phyloP scores from a whole-genome alignment of 2,113 vertebrate genomes.

The Poecile atricapillus region DNA sequence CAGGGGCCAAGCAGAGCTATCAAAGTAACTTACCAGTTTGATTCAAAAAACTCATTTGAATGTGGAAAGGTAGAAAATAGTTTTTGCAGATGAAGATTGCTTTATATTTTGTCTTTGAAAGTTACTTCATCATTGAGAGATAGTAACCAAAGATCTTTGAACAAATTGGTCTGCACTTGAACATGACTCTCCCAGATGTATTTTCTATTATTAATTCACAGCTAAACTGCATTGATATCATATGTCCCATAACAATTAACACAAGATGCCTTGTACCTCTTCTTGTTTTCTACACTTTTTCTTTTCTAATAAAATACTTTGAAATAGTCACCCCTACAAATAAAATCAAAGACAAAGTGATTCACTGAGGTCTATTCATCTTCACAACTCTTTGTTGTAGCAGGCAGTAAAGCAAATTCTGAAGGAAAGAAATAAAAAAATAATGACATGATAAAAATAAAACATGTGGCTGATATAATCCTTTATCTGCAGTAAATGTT shows the following conservation, averaged over 20 bases:
- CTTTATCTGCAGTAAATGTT: background rate
- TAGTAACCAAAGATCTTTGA: slow-evolving; percentile 65
- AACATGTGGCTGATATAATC: background rate
- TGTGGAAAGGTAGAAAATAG: background rate
- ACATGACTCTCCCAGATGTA: slow-evolving; percentile 1
- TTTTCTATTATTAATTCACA: background rate
- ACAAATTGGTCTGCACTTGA: slow-evolving; percentile 46
- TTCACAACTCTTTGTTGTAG: slow-evolving; percentile 1
- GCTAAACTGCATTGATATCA: background rate
- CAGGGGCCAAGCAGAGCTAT: background rate
- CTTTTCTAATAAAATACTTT: background rate
- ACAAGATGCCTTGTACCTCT: slow-evolving; percentile 12
- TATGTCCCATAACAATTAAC: slow-evolving; percentile 19
- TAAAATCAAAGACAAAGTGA: background rate
- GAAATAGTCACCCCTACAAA: background rate
- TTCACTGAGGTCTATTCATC: background rate
- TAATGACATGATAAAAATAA: background rate
- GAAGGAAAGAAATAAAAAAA: background rate
- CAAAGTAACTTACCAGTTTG: background rate
- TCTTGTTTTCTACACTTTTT: background rate
- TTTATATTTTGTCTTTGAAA: slow-evolving; percentile 49
- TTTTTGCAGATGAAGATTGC: background rate
- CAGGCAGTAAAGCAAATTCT: background rate
- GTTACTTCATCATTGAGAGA: background rate
- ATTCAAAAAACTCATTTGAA: background rate